Evolutionary conservation across 2,888 invertebrate genomes (phyloP).

Genomic region (Campoletis raptor): DNA sequence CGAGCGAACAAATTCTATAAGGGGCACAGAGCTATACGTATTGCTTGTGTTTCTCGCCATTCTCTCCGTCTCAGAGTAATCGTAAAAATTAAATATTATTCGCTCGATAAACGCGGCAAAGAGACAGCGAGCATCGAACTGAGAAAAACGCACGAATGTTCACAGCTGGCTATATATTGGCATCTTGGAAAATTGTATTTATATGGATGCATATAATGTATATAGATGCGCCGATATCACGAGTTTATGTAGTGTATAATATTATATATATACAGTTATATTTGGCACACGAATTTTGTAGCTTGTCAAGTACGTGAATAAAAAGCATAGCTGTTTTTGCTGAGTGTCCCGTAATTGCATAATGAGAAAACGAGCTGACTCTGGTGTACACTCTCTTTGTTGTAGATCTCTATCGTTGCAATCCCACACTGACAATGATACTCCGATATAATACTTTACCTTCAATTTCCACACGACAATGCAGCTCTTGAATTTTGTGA

Average conservation of each 20-base stretch:
- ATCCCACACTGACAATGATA: not conserved
- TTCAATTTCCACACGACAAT: constrained; percentile 16
- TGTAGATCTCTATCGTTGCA: not conserved
- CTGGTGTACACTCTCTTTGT: constrained; percentile 2
- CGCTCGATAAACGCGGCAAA: constrained; percentile 52
- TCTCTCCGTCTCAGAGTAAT: constrained; percentile 9
- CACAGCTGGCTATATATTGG: not conserved
- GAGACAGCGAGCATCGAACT: constrained; percentile 6
- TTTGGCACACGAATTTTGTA: constrained; percentile 13
- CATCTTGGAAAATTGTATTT: not conserved
- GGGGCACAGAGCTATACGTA: not conserved
- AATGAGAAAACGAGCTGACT: constrained; percentile 46
- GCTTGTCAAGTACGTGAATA: constrained; percentile 8
- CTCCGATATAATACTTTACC: not conserved
- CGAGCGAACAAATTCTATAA: constrained; percentile 42
- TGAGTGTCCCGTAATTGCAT: constrained; percentile 48
- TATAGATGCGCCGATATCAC: not conserved
- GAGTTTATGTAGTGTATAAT: constrained; percentile 4
- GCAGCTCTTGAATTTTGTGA: not conserved
- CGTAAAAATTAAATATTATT: constrained; percentile 58
- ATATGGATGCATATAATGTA: not conserved
- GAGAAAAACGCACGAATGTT: constrained; percentile 37
- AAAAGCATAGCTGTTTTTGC: constrained; percentile 37
- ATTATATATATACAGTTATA: constrained; percentile 10
- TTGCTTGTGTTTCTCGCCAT: constrained; percentile 24